Evolutionary conservation across 2,888 invertebrate genomes (phyloP), one percentile per base, ranked within the genome.

Genomic region (Temnothorax ravouxi): DNA sequence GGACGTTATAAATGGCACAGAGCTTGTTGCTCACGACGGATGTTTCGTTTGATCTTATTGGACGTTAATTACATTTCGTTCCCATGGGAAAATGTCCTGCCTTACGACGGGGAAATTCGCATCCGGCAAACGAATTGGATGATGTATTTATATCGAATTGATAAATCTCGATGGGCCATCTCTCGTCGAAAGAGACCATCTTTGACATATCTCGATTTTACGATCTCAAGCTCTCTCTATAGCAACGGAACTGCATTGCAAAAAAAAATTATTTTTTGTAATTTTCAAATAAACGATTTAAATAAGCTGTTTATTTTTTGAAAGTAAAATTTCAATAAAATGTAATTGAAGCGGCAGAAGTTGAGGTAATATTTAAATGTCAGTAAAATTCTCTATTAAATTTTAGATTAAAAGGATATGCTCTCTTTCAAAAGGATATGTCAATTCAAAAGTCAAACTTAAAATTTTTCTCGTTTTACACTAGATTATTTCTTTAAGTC

Each of bases 41-140:
- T 59, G 59, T 72, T 76, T 69, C 69, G 62, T 89, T 84, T 81
- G 84, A 86, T 84, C 80, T 83, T n/a, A n/a, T n/a, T 50, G 25
- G 84, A 71, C 77, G 72, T 90, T 89, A 88, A 90, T 90, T 90
- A 85, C 83, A 52, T 83, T 84, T 74, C 76, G 69, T 69, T 74
- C 80, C 66, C 61, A 18, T 38, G 61, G 61, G 64, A 76, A 62
- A 56, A 84, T 50, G 29, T 64, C 13, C 50, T 62, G 69, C 79
- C 77, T 84, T 85, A 50, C 71, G 82, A 84, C 75, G 47, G 79
- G 44, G 41, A 84, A 67, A 15, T 67, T 41, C n/a, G 18, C 13
- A 21, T 21, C n/a, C 3, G n/a, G 13, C 11, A 34, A 59, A 56
- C 29, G 9, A 72, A 47, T 56, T 29, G 18, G 41, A 56, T 64